Base-by-base conservation (phyloP, 2,888 invertebrate genomes). In the Noctua fimbriata region DNA sequence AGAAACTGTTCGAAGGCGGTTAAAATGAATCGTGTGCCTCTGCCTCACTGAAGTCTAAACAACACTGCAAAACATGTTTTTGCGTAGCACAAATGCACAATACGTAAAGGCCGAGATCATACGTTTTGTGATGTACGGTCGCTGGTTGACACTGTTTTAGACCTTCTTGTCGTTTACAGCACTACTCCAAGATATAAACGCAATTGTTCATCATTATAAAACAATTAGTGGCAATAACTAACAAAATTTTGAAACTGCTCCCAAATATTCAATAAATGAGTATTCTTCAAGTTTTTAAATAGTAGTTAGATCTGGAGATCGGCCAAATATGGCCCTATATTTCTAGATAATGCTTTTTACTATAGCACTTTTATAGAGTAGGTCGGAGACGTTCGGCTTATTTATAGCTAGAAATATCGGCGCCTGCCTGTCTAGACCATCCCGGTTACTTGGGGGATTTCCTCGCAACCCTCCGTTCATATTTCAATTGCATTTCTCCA, bases 391-490 rank as follows among this genome's bases (percentile, higher is more conserved):
- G 82, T 91, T 90, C 82, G 55, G 73, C 79, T 91, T 93, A 93
- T 94, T 93, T 94, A 94, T 94, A 91, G 91, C 81, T 69, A 88
- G 87, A 89, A 87, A 89, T 88, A 88, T 78, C 86, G 95, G 93
- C 96, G 95, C 94, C 96, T 84, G 82, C 79, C 84, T 89, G 96
- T 94, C 95, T 95, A 93, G 94, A 92, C 94, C 91, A 92, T 91
- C 92, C 91, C 90, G 89, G 87, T 90, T 92, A 91, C 91, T 92
- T 82, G 87, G 88, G 90, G 89, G 90, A 90, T 91, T 92, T 91
- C 90, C 89, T 91, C 85, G 90, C 86, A 91, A 89, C 87, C 87
- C 88, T 88, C 88, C 83, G 84, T 80, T 80, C 52, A 58, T 84
- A n/a, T n/a, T n/a, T 79, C 85, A 79, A 82, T 76, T 87, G 83